A percentile compares a stretch with the other conserved stretches of the same genome.
These are phyloP conservation scores for Cephus cinctus DNA, from an alignment of 1,140 invertebrate genomes.

Conservation along the genomic window DNA sequence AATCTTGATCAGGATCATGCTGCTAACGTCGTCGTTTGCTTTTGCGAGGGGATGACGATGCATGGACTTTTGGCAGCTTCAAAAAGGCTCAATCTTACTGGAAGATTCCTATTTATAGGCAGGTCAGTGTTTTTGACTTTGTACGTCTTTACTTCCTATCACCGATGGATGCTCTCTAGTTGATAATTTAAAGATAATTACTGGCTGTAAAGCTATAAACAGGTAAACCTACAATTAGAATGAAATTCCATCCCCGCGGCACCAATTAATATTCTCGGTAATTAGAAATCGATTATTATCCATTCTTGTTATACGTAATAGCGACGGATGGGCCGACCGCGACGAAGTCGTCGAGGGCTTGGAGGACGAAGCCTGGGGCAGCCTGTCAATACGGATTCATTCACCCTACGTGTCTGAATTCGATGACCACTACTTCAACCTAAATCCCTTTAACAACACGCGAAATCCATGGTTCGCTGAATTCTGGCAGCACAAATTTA, in stretches of 20 bases:
- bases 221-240: too few species aligned
- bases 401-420: constrained; percentile 69
- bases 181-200: too few species aligned
- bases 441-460: constrained; percentile 65
- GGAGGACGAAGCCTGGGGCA: constrained; percentile 70
- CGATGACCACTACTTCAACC: constrained; percentile 67
- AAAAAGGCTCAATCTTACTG: constrained; percentile 61
- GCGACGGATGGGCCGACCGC: constrained; percentile 76
- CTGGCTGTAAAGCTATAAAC: too few species aligned
- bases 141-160: too few species aligned
- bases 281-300: too few species aligned
- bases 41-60: constrained; percentile 79
- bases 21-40: constrained; percentile 77
- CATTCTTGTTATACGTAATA: constrained; percentile 38
- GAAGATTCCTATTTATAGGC: constrained; percentile 68
- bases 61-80: constrained; percentile 68
- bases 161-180: too few species aligned
- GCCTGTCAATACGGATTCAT: constrained; percentile 73
- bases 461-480: constrained; percentile 78
- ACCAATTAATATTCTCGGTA: too few species aligned
- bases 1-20: constrained; percentile 61
- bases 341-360: constrained; percentile 71
- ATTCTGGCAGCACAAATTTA: constrained; percentile 73
- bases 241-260: too few species aligned
- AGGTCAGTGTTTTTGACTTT: too few species aligned